Evolutionary conservation across 2,888 invertebrate genomes (phyloP), one percentile per base, ranked within the genome.

Genomic region (Ichneumoninae sp.): DNA sequence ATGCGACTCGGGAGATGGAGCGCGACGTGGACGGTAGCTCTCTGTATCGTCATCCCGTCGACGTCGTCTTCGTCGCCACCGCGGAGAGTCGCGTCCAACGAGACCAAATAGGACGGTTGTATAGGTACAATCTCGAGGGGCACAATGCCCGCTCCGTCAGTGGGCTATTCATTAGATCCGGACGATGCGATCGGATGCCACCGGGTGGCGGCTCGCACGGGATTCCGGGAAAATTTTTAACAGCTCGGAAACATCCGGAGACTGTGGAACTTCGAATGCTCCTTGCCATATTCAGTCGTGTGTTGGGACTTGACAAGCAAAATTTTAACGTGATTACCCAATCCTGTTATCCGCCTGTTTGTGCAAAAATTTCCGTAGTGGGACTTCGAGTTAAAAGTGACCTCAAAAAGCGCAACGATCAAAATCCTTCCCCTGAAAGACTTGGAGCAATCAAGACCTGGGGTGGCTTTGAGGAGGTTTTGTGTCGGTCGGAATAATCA

Each of bases 141-240:
- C 77, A 47, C 77, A 30, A 82, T 73, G 77, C 26, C 66, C 77
- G 50, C 65, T 71, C 44, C 57, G 70, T 65, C 57, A 66, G 33
- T 90, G 83, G 87, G 90, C 91, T 90, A 92, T 92, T 92, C 90
- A 91, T 91, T 90, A 91, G 90, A 91, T 91, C 89, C 89, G 86
- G 89, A 89, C 88, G 89, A 91, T 91, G 91, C 76, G 30, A 33
- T 5, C 91, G 88, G 91, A 91, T 91, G 89, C 91, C 91, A 89
- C 87, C 87, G 87, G 44, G 44, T 47, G 44, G 6, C 88, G 88
- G 90, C 91, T 91, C 91, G 90, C 88, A 89, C 22, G 5, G 89
- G 88, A 92, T 91, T 91, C 90, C 89, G 83, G 87, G 86, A 87
- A 89, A 89, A 90, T 89, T 85, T 89, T 88, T 88, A 74, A 16